phyloP scores from a whole-genome alignment of 1,140 invertebrate genomes.

The Forficula auricularia region DNA sequence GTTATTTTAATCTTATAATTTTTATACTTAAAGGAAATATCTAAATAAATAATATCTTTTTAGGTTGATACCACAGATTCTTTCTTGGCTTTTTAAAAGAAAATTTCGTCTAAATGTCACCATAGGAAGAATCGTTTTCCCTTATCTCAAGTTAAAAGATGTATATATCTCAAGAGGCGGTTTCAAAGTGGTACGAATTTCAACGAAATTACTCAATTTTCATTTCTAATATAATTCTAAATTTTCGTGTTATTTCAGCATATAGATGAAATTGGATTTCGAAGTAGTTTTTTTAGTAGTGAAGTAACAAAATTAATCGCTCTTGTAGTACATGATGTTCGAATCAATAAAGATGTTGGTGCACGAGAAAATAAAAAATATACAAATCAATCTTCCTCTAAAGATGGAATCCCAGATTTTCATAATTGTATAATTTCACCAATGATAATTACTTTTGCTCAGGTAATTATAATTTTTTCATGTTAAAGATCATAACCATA shows the following conservation, averaged over 20 bases:
- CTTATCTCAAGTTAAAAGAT: conserved; percentile 46
- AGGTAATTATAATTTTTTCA: conserved; percentile 35
- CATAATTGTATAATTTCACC: conserved; percentile 44
- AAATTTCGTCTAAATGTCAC: conserved; percentile 44
- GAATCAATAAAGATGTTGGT: conserved; percentile 63
- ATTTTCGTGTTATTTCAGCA: conserved; percentile 34
- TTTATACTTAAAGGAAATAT: conserved; percentile 7
- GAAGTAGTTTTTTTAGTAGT: conserved; percentile 77
- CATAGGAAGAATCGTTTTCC: conserved; percentile 46
- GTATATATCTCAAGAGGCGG: conserved; percentile 46
- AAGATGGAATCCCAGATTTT: conserved; percentile 39
- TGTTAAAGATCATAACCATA: too few species aligned
- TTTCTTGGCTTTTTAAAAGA: conserved; percentile 47
- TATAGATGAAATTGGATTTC: conserved; percentile 68
- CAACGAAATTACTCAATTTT: not conserved
- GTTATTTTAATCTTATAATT: conserved; percentile 10
- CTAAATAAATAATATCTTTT: not conserved
- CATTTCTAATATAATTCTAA: conserved; percentile 1
- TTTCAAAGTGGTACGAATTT: conserved; percentile 42
- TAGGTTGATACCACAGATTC: conserved; percentile 45
- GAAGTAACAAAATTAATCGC: conserved; percentile 74
- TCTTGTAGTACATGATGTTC: conserved; percentile 62
- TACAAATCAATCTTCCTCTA: conserved; percentile 12
- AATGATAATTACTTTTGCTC: conserved; percentile 61
- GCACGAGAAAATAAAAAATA: conserved; percentile 25